Evolutionary conservation across 2,797 vertebrate species (phyloP).

Genomic region (Micrastur ruficollis): DNA sequence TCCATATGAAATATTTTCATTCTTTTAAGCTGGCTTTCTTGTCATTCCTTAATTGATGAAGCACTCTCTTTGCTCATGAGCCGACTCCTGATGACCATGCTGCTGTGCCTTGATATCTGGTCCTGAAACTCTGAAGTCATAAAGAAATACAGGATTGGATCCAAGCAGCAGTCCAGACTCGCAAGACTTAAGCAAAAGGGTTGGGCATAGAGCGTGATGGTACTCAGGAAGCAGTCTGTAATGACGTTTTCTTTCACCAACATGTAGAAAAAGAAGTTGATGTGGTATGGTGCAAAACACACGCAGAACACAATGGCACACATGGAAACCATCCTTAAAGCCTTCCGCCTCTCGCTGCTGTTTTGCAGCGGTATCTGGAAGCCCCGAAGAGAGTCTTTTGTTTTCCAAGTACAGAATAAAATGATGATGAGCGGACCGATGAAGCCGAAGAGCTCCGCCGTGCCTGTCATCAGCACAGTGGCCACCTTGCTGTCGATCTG

Average conservation of each 20-base stretch:
- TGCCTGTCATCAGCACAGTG: slow-evolving; percentile 70
- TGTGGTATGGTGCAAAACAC: slow-evolving; percentile 88
- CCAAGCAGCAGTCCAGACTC: slow-evolving; percentile 88
- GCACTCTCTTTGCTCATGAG: slow-evolving; percentile 80
- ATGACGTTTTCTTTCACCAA: slow-evolving; percentile 80
- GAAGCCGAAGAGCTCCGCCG: slow-evolving; percentile 84
- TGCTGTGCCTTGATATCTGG: slow-evolving; percentile 74
- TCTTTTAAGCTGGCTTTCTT: background rate
- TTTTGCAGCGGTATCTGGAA: slow-evolving; percentile 32
- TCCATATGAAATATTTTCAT: background rate
- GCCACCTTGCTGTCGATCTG: slow-evolving; percentile 21
- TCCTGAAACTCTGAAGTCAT: slow-evolving; percentile 86
- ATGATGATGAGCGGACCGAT: slow-evolving; percentile 80
- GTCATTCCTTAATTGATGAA: slow-evolving; percentile 39
- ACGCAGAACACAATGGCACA: slow-evolving; percentile 84
- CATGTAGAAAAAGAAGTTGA: slow-evolving; percentile 89
- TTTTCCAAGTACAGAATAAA: slow-evolving; percentile 81
- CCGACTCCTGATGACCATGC: slow-evolving; percentile 64
- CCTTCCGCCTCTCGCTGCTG: slow-evolving; percentile 73
- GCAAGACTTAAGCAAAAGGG: slow-evolving; percentile 86
- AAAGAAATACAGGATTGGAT: slow-evolving; percentile 91
- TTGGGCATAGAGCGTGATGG: slow-evolving; percentile 75
- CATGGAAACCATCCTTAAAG: slow-evolving; percentile 84
- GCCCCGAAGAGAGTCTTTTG: slow-evolving; percentile 72
- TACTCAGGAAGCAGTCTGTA: slow-evolving; percentile 69